Base-by-base conservation (phyloP, 2,113 vertebrate species). In the Trichomycterus rosablanca region DNA sequence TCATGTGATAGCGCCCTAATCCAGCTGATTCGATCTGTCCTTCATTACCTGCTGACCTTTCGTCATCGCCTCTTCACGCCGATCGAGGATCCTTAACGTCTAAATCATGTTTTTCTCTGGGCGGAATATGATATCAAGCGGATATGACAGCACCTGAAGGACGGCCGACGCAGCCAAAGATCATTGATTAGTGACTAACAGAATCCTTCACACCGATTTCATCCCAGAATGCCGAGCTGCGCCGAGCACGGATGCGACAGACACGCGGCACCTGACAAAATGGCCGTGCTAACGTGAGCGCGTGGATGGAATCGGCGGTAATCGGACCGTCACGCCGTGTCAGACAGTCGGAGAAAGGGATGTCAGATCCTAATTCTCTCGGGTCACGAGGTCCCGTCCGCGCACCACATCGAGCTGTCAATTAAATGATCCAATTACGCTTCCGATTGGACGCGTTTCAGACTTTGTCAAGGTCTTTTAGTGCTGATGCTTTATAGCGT, bases 381-480 rank as follows among this genome's bases (percentile, higher is more conserved):
- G 57, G 76, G 78, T 82, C 78, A 78, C 20, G 32, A 55, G 76
- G 66, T 80, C 58, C 59, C 55, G 57, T 68, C 76, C 50, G 49
- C 64, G 67, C 50, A 59, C 52, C 35, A 67, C 71, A 80, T 78
- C 67, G 66, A 77, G 74, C 78, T 78, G 76, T 84, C 76, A 81
- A 63, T 75, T 12, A 68, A 69, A 70, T 78, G 70, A 74, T 76
- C 77, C 70, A 74, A 74, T 79, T 65, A 75, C 55, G 61, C 57
- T 59, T 50, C 43, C 22, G 52, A 72, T 78, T 80, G 46, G 63
- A 68, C 37, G 62, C 70, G 63, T 72, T 76, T 78, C 76, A 74
- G 67, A 71, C 63, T 80, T 82, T 78, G 75, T 79, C 77, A 83
- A 75, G 78, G 78, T 74, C 66, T 75, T 76, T 83, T 76, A 83